Evolutionary conservation across 2,888 invertebrate genomes (phyloP).

Genomic region (Monoplex corrugatus): DNA sequence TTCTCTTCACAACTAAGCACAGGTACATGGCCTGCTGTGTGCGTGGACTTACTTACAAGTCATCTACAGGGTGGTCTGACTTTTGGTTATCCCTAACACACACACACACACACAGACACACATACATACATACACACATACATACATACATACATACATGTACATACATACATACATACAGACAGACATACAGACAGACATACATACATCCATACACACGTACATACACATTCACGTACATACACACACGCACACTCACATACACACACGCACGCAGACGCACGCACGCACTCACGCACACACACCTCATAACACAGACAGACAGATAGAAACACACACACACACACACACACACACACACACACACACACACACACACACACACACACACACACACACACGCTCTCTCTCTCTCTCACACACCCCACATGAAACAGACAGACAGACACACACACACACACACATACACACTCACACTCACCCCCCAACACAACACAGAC

Average conservation of each 20-base stretch:
- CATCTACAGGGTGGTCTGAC: too few species aligned
- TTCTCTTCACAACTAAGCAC: too few species aligned
- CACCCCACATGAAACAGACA: too few species aligned
- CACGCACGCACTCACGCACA: slow-evolving; percentile 11
- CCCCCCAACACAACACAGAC: not conserved
- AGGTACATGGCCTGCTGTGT: too few species aligned
- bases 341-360: not conserved
- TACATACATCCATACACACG: not conserved
- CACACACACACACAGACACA: too few species aligned
- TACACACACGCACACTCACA: not conserved
- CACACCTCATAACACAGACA: not conserved
- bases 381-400: slow-evolving; percentile 26
- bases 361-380: not conserved
- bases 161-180: not conserved
- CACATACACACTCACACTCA: not conserved
- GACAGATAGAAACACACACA: not conserved
- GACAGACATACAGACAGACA: too few species aligned
- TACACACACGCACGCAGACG: not conserved
- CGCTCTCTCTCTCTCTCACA: too few species aligned
- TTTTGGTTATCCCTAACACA: too few species aligned
- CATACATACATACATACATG: not conserved
- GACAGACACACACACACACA: too few species aligned
- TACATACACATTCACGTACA: not conserved
- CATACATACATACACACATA: too few species aligned
- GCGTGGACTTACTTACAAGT: too few species aligned